phyloP scores from a whole-genome alignment of 2,797 vertebrate genomes.

The Centroberyx gerrardi region DNA sequence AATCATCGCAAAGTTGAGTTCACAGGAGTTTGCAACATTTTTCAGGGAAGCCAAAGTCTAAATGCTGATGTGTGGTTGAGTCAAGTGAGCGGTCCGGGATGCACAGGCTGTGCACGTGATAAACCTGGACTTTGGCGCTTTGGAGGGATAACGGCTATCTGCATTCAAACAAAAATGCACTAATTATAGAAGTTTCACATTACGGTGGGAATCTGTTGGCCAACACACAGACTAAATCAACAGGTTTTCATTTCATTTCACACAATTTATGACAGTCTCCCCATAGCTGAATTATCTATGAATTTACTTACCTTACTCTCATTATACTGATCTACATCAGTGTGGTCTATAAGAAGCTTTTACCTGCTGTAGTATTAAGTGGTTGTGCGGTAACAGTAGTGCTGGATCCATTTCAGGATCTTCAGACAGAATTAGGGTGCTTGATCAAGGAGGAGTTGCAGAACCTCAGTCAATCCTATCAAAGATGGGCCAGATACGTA shows the following conservation, averaged over 20 bases:
- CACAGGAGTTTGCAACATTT: not conserved
- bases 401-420: constrained; percentile 43
- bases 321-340: constrained; percentile 12
- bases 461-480: constrained; percentile 37
- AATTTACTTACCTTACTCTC: not conserved
- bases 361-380: constrained; percentile 5
- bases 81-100: not conserved
- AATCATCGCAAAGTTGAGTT: not conserved
- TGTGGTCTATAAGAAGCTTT: too few relatives aligned
- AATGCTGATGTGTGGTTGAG: not conserved
- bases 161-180: not conserved
- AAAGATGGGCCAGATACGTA: constrained; percentile 32
- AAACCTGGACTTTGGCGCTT: constrained; percentile 52
- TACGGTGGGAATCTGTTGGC: not conserved
- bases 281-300: too few relatives aligned
- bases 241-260: not conserved
- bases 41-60: constrained; percentile 19
- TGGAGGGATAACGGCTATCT: not conserved
- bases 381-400: constrained; percentile 15
- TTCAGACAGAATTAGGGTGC: constrained; percentile 42
- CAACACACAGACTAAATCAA: not conserved
- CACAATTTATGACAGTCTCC: not conserved
- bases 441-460: constrained; percentile 46
- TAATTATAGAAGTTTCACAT: not conserved
- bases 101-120: constrained; percentile 14